Evolutionary conservation across 2,113 vertebrate species (phyloP).

Genomic region (Empidonax traillii): DNA sequence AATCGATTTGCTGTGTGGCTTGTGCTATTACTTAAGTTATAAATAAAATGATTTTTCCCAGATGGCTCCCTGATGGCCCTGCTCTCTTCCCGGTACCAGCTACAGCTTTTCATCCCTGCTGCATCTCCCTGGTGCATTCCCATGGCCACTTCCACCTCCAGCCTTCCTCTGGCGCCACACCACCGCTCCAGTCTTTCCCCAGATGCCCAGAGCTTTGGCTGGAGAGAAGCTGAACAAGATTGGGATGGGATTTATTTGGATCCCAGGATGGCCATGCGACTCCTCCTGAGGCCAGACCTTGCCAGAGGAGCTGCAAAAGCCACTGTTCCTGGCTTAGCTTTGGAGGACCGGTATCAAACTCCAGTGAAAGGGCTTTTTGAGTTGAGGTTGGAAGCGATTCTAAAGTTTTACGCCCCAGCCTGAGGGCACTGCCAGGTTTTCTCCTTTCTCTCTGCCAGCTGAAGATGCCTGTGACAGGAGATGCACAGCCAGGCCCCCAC

Average conservation of each 20-base stretch:
- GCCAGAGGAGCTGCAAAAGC: background rate
- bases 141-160: background rate
- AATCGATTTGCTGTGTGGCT: conserved; percentile 72
- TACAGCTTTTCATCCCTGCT: conserved; percentile 37
- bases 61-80: conserved; percentile 67
- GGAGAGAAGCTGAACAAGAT: background rate
- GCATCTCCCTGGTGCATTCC: background rate
- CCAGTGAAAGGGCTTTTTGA: fast-evolving
- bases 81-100: conserved; percentile 17
- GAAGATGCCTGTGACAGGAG: background rate
- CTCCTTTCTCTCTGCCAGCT: background rate
- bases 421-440: background rate
- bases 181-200: background rate
- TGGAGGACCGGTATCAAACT: fast-evolving
- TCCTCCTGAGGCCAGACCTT: background rate
- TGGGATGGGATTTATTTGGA: background rate
- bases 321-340: background rate
- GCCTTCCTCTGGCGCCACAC: background rate
- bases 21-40: conserved; percentile 76
- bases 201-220: background rate
- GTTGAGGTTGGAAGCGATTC: background rate
- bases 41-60: conserved; percentile 75
- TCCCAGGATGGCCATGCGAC: background rate
- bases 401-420: background rate
- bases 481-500: background rate